A percentile compares a stretch with the other conserved stretches of the same genome.
These are phyloP conservation scores for Phrynocephalus vlangalii DNA, from an alignment of 2,797 vertebrate genomes.

Conservation along the genomic window DNA sequence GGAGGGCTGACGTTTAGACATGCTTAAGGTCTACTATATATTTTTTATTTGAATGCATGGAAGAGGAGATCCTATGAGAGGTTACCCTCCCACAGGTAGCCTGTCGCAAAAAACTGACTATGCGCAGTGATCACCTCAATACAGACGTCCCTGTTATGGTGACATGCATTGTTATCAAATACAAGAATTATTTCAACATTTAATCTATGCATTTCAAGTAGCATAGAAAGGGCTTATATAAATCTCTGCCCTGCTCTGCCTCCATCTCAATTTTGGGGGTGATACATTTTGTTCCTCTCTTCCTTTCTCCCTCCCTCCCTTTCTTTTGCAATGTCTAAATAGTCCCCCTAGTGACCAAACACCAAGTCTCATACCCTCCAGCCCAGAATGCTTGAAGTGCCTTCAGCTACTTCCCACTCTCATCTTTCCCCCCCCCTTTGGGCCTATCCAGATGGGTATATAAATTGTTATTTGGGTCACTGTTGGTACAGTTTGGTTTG, in stretches of 20 bases:
- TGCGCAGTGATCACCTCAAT: neutral
- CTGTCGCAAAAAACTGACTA: neutral
- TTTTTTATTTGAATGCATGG: neutral
- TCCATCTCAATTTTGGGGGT: neutral
- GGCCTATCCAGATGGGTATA: too few species aligned
- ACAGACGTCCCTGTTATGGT: neutral
- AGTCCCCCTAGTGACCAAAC: neutral
- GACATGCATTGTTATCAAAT: neutral
- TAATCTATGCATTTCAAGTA: neutral
- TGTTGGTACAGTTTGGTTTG: too few species aligned
- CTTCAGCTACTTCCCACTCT: neutral
- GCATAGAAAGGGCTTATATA: neutral
- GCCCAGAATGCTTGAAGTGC: neutral
- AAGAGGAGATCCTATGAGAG: neutral
- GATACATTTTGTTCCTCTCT: neutral
- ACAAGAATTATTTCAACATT: neutral
- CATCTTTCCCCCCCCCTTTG: neutral
- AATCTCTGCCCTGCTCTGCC: neutral
- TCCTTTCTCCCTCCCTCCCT: too few species aligned
- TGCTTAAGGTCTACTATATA: neutral
- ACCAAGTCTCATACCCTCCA: neutral
- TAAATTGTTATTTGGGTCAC: too few species aligned
- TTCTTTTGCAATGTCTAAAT: neutral
- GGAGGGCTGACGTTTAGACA: too few species aligned
- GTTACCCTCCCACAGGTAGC: neutral